phyloP scores from a whole-genome alignment of 2,113 vertebrate species.

The Poeciliopsis turrubarensis region DNA sequence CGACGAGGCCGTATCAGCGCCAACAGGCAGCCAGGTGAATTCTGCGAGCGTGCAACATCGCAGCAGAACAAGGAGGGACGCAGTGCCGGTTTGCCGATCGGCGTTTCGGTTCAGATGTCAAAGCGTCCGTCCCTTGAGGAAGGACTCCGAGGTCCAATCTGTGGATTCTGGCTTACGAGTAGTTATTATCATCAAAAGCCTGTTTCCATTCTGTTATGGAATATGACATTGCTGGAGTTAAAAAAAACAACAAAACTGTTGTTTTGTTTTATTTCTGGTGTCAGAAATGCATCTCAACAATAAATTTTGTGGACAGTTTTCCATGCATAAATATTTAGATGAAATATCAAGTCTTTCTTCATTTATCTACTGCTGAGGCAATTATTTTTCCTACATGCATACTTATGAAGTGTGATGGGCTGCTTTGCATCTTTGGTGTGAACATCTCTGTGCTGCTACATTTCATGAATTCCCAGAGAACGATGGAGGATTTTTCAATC shows the following conservation, averaged over 20 bases:
- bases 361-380: not conserved
- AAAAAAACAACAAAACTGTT: not conserved
- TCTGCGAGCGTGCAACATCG: slow-evolving; percentile 45
- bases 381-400: not conserved
- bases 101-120: slow-evolving; percentile 38
- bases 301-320: not conserved
- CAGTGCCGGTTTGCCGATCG: slow-evolving; percentile 39
- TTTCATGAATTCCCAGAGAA: not conserved
- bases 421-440: not conserved
- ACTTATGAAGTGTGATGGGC: not conserved
- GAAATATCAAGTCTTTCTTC: not conserved
- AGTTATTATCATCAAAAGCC: not conserved
- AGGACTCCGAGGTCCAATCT: not conserved
- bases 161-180: not conserved
- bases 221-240: not conserved
- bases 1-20: slow-evolving; percentile 52
- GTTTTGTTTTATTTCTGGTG: not conserved
- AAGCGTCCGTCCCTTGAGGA: slow-evolving; percentile 9
- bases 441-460: not conserved
- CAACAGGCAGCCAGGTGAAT: slow-evolving; percentile 27
- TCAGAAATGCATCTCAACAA: not conserved
- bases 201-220: not conserved
- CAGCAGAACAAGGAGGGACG: slow-evolving; percentile 21
- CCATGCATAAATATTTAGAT: not conserved
- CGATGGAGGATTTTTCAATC: not conserved